Conservation (phyloP, 2,888 invertebrate species). For the Perithous albicinctus region DNA sequence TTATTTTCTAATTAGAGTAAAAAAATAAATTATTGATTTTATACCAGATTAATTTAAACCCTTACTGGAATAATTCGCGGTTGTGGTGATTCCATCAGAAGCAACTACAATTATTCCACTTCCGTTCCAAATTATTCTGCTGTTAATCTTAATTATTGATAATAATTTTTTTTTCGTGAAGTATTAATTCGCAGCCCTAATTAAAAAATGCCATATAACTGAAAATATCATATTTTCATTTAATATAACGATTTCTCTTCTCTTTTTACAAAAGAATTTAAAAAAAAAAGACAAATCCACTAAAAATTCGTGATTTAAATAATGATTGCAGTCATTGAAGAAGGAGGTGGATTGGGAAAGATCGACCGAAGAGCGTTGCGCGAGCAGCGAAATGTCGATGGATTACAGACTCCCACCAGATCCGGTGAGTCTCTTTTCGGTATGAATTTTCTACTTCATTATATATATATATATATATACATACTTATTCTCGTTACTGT, state of each 20-base stretch:
- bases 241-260: neutral
- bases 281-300: neutral
- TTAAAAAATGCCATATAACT: too few relatives aligned
- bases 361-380: constrained; percentile 90
- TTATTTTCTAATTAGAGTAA: too few relatives aligned
- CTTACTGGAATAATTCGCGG: too few relatives aligned
- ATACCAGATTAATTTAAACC: too few relatives aligned
- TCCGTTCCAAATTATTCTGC: too few relatives aligned
- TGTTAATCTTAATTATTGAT: too few relatives aligned
- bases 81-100: too few relatives aligned
- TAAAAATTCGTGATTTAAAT: constrained; percentile 2
- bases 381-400: constrained; percentile 90
- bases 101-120: too few relatives aligned
- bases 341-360: constrained; percentile 95
- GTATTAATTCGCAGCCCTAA: too few relatives aligned
- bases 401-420: constrained; percentile 94
- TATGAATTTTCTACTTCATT: constrained; percentile 69
- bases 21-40: too few relatives aligned
- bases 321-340: constrained; percentile 91
- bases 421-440: constrained; percentile 88
- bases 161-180: too few relatives aligned
- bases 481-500: constrained; percentile 70
- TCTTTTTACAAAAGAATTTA: neutral
- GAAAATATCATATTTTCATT: neutral
- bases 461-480: constrained; percentile 55